Conservation (phyloP, 2,113 vertebrate species). For the Genyomyrus donnyi region DNA sequence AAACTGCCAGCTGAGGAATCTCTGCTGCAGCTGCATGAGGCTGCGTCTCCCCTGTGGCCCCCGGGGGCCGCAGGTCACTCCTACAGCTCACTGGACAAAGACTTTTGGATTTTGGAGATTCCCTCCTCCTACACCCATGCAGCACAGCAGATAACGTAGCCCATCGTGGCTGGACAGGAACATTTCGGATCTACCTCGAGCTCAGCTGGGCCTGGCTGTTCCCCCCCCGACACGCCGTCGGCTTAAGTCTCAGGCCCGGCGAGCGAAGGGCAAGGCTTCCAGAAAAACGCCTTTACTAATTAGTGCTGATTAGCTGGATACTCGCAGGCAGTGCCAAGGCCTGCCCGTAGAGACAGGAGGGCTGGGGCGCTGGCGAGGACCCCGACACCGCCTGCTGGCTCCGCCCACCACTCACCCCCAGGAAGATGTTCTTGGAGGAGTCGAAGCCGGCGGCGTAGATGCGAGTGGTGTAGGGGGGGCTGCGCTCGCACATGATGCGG, state of each 20-base stretch:
- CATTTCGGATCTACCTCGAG: neutral
- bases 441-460: conserved; percentile 96
- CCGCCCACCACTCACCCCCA: conserved; percentile 63
- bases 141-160: neutral
- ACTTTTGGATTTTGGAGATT: neutral
- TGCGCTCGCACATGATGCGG: conserved; percentile 90
- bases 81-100: neutral
- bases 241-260: neutral
- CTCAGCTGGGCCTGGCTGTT: neutral
- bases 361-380: neutral
- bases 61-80: neutral
- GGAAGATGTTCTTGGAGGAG: conserved; percentile 69
- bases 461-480: conserved; percentile 81
- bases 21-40: neutral
- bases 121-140: neutral
- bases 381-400: neutral
- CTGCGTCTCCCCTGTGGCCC: neutral
- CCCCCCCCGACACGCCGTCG: neutral
- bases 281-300: neutral
- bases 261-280: neutral
- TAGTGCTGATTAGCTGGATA: neutral
- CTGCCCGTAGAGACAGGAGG: neutral
- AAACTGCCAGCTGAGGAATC: neutral
- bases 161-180: neutral
- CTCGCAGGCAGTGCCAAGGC: neutral